Conservation (phyloP, 1,140 invertebrate species). For the Lysiphlebus fabarum region DNA sequence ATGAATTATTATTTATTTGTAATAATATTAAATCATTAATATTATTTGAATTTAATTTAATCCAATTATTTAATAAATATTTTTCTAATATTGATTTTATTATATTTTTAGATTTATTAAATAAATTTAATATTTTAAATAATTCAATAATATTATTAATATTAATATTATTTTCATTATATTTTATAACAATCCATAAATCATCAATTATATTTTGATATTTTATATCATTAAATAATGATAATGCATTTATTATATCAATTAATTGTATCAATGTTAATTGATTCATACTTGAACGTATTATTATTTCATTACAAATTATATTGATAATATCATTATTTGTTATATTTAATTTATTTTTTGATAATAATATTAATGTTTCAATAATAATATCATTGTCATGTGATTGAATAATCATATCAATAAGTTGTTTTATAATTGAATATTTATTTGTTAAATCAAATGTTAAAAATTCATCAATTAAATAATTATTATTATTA, state of each 20-base stretch:
- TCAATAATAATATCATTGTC: constrained; percentile 53
- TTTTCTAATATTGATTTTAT: constrained; percentile 64
- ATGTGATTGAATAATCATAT: constrained; percentile 46
- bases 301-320: constrained; percentile 62
- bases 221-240: constrained; percentile 45
- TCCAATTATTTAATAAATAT: constrained; percentile 59
- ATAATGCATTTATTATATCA: constrained; percentile 52
- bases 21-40: constrained; percentile 58
- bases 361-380: constrained; percentile 45
- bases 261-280: constrained; percentile 63
- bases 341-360: constrained; percentile 43
- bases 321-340: constrained; percentile 56
- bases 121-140: constrained; percentile 59
- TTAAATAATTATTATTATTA: background rate
- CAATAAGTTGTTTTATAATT: constrained; percentile 52
- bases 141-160: constrained; percentile 59
- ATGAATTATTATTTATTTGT: too few relatives aligned
- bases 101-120: constrained; percentile 62
- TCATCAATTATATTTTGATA: constrained; percentile 60
- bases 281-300: constrained; percentile 61
- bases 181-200: constrained; percentile 67
- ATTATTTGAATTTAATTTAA: constrained; percentile 56
- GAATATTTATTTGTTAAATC: constrained; percentile 34
- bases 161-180: constrained; percentile 60
- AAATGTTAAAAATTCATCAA: background rate